A percentile compares a stretch with the other conserved stretches of the same genome.
Evolutionary conservation across 1,140 invertebrate genomes (phyloP).

Genomic region (Belonocnema kinseyi): DNA sequence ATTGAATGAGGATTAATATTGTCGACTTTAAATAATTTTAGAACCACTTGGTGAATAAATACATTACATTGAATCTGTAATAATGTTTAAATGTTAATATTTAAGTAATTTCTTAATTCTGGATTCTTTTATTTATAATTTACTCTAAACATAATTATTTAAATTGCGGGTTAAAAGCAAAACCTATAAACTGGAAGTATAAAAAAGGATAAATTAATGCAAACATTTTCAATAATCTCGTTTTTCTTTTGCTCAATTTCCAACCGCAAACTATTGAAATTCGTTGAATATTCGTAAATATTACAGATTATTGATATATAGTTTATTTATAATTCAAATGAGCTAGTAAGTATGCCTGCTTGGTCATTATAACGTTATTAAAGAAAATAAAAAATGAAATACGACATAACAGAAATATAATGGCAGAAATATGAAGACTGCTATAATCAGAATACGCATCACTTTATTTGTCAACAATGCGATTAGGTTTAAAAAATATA

Average conservation of each 20-base stretch:
- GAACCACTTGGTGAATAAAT: too few relatives aligned
- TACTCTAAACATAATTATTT: not conserved
- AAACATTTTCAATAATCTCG: too few relatives aligned
- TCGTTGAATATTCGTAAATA: not conserved
- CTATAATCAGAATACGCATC: conserved; percentile 8
- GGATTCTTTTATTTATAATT: not conserved
- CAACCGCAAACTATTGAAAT: not conserved
- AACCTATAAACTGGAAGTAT: too few relatives aligned
- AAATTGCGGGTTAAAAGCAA: too few relatives aligned
- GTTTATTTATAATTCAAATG: not conserved
- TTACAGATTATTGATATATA: not conserved
- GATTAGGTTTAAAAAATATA: not conserved
- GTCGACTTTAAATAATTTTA: not conserved
- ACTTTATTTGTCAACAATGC: not conserved
- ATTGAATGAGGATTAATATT: not conserved
- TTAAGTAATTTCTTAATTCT: not conserved
- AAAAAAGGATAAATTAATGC: too few relatives aligned
- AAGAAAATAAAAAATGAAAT: not conserved
- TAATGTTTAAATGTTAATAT: too few relatives aligned
- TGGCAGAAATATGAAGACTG: conserved; percentile 14
- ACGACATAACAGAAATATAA: not conserved
- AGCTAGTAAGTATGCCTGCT: not conserved
- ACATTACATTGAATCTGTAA: too few relatives aligned
- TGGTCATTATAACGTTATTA: not conserved
- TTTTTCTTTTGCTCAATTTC: too few relatives aligned